phyloP scores from a whole-genome alignment of 1,140 invertebrate species.

The Daktulosphaira vitifoliae region DNA sequence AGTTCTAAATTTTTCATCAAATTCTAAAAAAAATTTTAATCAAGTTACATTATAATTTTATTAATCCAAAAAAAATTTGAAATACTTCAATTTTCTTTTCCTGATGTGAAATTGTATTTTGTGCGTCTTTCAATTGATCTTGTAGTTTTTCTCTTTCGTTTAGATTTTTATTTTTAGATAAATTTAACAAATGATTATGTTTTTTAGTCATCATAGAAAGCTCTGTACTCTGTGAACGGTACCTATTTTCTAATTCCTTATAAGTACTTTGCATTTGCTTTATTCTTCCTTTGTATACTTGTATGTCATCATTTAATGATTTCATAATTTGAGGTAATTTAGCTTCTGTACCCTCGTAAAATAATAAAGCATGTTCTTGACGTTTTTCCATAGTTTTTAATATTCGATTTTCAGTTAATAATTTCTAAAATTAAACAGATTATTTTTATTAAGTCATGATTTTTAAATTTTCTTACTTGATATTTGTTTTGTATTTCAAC shows the following conservation, averaged over 20 bases:
- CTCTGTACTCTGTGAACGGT: conserved; percentile 37
- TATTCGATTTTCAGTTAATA: conserved; percentile 65
- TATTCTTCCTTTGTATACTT: conserved; percentile 59
- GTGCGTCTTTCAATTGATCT: conserved; percentile 55
- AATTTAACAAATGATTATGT: conserved; percentile 54
- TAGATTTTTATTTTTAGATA: no score
- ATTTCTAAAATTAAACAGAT: conserved; percentile 47
- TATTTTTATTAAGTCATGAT: background rate
- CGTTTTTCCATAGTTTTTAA: conserved; percentile 63
- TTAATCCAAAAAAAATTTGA: background rate
- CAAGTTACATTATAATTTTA: background rate
- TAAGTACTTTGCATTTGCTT: conserved; percentile 44
- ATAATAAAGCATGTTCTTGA: conserved; percentile 61
- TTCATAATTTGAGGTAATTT: conserved; percentile 43
- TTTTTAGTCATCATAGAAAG: conserved; percentile 50
- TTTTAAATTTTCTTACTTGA: background rate
- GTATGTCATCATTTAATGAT: conserved; percentile 64
- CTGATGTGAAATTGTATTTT: conserved; percentile 55
- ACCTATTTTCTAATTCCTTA: conserved; percentile 36
- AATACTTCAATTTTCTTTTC: conserved; percentile 56
- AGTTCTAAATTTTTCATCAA: conserved; percentile 51
- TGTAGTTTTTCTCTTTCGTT: conserved; percentile 63
- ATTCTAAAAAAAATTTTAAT: background rate
- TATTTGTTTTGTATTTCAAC: background rate
- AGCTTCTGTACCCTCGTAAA: conserved; percentile 43